Percentiles rank a stretch among this genome's conserved stretches.
Evolutionary conservation across 2,888 invertebrate genomes (phyloP).

Genomic region (Periphyllus acericola): DNA sequence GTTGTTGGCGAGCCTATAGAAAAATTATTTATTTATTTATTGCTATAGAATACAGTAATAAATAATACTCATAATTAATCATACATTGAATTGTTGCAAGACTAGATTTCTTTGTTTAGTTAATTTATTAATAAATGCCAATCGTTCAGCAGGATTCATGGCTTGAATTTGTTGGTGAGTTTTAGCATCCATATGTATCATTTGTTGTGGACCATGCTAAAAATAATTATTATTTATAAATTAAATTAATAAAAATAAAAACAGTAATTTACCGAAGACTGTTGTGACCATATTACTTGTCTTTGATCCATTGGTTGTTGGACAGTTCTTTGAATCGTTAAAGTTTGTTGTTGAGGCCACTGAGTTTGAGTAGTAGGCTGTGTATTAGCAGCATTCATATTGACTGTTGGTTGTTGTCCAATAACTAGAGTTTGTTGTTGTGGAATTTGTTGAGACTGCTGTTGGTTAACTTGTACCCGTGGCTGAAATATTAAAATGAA

Average conservation of each 20-base stretch:
- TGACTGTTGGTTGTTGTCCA: conserved; percentile 64
- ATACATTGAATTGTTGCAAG: conserved; percentile 65
- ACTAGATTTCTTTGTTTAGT: conserved; percentile 69
- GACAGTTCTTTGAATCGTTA: conserved; percentile 56
- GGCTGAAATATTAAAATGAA: conserved; percentile 10
- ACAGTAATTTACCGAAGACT: conserved; percentile 43
- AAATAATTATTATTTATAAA: background rate
- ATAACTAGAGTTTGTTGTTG: conserved; percentile 66
- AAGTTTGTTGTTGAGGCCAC: conserved; percentile 54
- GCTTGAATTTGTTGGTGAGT: conserved; percentile 86
- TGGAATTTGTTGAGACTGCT: conserved; percentile 62
- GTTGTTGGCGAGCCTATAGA: conserved; percentile 57
- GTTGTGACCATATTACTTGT: conserved; percentile 59
- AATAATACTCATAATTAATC: conserved; percentile 10
- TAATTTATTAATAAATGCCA: conserved; percentile 61
- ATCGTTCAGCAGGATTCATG: conserved; percentile 69
- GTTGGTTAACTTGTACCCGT: conserved; percentile 61
- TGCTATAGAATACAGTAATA: background rate
- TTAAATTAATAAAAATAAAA: background rate
- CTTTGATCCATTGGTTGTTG: conserved; percentile 57
- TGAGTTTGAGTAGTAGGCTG: conserved; percentile 52
- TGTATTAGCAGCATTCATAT: conserved; percentile 53
- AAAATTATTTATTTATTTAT: conserved; percentile 30
- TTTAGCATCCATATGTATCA: conserved; percentile 84
- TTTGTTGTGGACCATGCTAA: conserved; percentile 64